Percentiles rank a stretch among this genome's conserved stretches.
Conservation (phyloP, 2,797 vertebrate genomes). For the Sardinella longiceps region DNA sequence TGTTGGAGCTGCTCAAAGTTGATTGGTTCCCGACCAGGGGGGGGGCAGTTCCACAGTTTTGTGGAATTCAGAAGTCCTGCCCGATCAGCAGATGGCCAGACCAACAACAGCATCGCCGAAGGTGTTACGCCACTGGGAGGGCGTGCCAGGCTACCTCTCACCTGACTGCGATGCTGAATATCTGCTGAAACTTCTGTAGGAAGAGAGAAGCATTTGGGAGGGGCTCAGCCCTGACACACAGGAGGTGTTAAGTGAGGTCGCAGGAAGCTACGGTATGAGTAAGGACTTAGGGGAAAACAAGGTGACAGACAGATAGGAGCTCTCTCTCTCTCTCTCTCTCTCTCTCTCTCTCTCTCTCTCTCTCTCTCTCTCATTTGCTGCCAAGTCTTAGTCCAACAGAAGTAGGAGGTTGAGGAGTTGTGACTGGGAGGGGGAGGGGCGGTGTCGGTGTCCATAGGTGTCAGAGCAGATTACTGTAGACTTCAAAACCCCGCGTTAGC, state of each 20-base stretch:
- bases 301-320: background rate
- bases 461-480: background rate
- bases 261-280: background rate
- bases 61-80: background rate
- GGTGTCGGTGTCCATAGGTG: background rate
- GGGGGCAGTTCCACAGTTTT: too few relatives aligned
- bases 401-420: background rate
- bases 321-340: background rate
- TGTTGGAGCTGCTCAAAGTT: too few relatives aligned
- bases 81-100: too few relatives aligned
- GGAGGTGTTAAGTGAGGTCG: slow-evolving; percentile 17
- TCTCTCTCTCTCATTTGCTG: background rate
- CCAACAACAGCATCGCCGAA: too few relatives aligned
- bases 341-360: background rate
- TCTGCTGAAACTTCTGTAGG: background rate
- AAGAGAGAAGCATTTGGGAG: background rate
- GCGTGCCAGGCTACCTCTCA: too few relatives aligned
- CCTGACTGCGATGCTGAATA: background rate
- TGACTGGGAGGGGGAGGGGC: background rate
- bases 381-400: background rate
- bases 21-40: too few relatives aligned
- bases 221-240: background rate
- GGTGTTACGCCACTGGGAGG: too few relatives aligned
- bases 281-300: background rate
- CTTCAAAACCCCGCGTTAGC: slow-evolving; percentile 6